phyloP scores from a whole-genome alignment of 2,888 invertebrate genomes.

The Galeruca laticollis region DNA sequence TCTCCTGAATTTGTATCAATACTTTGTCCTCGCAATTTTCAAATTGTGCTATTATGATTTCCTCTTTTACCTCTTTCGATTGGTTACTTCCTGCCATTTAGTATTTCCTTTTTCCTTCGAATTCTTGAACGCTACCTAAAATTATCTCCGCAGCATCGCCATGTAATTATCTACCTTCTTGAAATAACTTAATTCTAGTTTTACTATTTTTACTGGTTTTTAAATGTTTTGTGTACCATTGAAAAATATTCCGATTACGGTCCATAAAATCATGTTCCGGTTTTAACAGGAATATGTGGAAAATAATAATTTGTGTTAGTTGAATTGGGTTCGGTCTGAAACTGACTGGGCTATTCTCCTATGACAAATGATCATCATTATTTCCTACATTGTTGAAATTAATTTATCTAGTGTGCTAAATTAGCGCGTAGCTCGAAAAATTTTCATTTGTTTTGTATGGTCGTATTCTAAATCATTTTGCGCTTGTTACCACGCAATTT shows the following conservation, averaged over 20 bases:
- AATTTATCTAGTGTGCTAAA: constrained; percentile 26
- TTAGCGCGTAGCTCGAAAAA: constrained; percentile 13
- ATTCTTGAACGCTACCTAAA: no score
- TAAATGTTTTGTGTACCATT: background rate
- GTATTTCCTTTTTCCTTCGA: no score
- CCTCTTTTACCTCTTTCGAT: no score
- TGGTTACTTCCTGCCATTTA: no score
- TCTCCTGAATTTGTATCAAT: no score
- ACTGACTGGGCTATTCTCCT: constrained; percentile 14
- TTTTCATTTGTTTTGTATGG: constrained; percentile 25
- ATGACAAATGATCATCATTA: constrained; percentile 27
- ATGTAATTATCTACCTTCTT: no score
- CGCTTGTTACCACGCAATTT: constrained; percentile 19
- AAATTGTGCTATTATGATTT: no score
- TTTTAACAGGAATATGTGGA: constrained; percentile 1
- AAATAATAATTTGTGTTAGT: constrained; percentile 13
- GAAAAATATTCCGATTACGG: background rate
- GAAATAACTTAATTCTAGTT: no score
- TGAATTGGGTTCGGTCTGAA: constrained; percentile 11
- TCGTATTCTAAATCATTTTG: constrained; percentile 19
- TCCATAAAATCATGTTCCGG: background rate
- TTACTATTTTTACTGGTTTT: no score
- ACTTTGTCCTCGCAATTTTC: no score
- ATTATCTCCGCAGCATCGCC: no score
- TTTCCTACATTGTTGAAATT: constrained; percentile 27